Evolutionary conservation across 2,797 vertebrate species (phyloP), one percentile per base, ranked within the genome.

Genomic region (Menidia menidia): DNA sequence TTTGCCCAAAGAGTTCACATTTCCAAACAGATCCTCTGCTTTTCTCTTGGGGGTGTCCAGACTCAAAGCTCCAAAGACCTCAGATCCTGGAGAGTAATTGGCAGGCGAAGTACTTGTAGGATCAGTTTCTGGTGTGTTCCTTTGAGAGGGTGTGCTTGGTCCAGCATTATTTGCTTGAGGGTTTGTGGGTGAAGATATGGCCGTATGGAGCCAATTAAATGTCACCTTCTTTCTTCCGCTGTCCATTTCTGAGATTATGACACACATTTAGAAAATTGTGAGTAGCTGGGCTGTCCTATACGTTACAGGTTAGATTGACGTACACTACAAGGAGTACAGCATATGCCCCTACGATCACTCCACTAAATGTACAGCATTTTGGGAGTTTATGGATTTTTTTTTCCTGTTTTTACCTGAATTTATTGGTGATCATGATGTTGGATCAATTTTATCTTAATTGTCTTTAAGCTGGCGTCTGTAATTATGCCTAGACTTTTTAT

Each of bases 1-100:
- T 84, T 74, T 82, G 43, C 70, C 67, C 15, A 15, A 0, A 39
- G 73, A 78, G 4, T 61, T 30, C 4, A 4, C n/a, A 1, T 13
- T 72, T 68, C 68, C 75, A 64, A 14, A 4, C 0, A 79, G 30
- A 9, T 44, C 45, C 19, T 53, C 67, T 0, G 70, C 64, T 71
- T 81, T 90, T 73, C 88, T 87, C 71, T 92, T 91, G 13, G 93
- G 92, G 5, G 88, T 91, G 57, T 77, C 45, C 39, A 93, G 82
- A 67, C 78, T 82, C 13, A 93, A 57, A 2, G 66, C 67, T n/a
- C 67, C 74, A 14, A 93, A 47, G 12, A 54, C 54, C 0, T 41
- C 74, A 0, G 88, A 84, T 41, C 82, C 86, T n/a, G 85, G 73
- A 44, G 92, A 91, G 54, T 73, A 73, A 42, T 69, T 64, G 16